Base-by-base conservation (phyloP, 1,140 invertebrate species). In the Armadillidium nasatum region DNA sequence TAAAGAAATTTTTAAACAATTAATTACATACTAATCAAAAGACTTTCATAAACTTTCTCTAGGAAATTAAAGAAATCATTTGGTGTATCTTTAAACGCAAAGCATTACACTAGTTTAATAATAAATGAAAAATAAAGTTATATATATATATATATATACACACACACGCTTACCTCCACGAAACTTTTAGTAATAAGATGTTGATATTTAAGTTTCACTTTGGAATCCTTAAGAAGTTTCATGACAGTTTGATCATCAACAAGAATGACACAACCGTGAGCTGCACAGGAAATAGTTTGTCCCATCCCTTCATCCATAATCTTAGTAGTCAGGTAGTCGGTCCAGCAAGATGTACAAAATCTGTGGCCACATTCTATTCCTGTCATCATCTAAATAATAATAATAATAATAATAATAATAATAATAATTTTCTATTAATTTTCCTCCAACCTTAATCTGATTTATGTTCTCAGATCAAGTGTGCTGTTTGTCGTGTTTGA, bases 111-210 rank as follows among this genome's bases (percentile, higher is more conserved):
- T n/a, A n/a, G n/a, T n/a, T n/a, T n/a, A n/a, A 33, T 33, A 33
- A 3, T 33, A 33, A 33, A 33, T 33, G 6, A 3, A 33, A 33
- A 3, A 33, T 33, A 33, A 3, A 33, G 1, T 33, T 33, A 33
- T 33, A 33, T 33, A 33, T 33, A 33, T 33, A 33, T 33, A 33
- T 33, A 33, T 33, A 33, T 6, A 3, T 33, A 33, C 6, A 33
- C 6, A 33, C 6, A 33, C 1, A 3, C 33, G 6, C 77, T 86
- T 86, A 95, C 94, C 88, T 96, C 93, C 72, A 99, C 96, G 89
- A 98, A 99, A 88, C 94, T 98, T 87, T 99, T 99, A 66, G 96
- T 97, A 80, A 99, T 97, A 79, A 98, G 89, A 87, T 98, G 95
- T 84, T 98, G 96, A 87, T 99, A 99, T 86, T 97, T 97, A 80